Evolutionary conservation across 2,113 vertebrate species (phyloP), one percentile per base, ranked within the genome.

Genomic region (Astur gentilis): DNA sequence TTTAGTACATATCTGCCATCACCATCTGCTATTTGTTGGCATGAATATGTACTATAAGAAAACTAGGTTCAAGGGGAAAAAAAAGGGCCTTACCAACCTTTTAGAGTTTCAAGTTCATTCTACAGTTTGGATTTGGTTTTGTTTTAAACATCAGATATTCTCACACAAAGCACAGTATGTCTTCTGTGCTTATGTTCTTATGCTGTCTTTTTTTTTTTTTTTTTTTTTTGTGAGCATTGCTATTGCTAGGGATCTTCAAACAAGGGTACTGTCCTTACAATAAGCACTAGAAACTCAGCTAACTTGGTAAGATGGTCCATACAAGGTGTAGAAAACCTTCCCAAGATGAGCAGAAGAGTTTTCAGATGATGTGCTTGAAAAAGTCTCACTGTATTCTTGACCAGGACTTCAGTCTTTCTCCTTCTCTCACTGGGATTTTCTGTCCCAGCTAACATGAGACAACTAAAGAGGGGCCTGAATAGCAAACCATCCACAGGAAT

Each of bases 1-100:
- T 96, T 96, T 85, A 93, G 82, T 96, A 67, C 65, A 25, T 91
- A 87, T 95, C 89, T 94, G 87, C 84, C 47, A 79, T 75, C 71
- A 64, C 95, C 97, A 97, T 95, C 96, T 97, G 97, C 84, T 91
- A 75, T 94, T 95, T 90, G 71, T 73, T 97, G 93, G 94, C 91
- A 94, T 64, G n/a, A 80, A 62, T 66, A 5, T 80, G 38, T 71
- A 32, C 42, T 70, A 44, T 29, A 88, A 88, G 70, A 57, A 93
- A 95, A 85, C 20, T 50, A 54, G n/a, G 45, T 87, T 95, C 40
- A 80, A 73, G 82, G 21, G 22, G 12, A 16, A 60, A 60, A 60
- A 60, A 82, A 71, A 13, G 20, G 11, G 7, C 16, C 29, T 67
- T 26, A 36, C 10, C 36, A 88, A 55, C n/a, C n/a, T 73, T 88